Base-by-base conservation (phyloP, 2,797 vertebrate species). In the Sebastes goodei region DNA sequence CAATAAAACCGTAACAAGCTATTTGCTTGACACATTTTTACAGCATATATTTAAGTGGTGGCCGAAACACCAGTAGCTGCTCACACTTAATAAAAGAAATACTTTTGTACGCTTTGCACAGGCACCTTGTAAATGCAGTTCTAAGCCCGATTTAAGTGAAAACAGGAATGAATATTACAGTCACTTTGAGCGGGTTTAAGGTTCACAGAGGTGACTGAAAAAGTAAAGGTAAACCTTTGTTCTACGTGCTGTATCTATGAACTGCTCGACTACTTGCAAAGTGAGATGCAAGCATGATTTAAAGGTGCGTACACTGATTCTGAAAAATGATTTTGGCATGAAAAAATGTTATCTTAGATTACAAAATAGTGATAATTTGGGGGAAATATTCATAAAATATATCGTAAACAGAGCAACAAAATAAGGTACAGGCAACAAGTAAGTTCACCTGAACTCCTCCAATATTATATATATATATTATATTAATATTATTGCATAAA, bases 21-120 rank as follows among this genome's bases (percentile, higher is more conserved):
- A 95, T 94, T 94, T 94, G 94, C 88, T 89, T 91, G 88, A 91
- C 91, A 93, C 90, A 76, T 92, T 93, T 94, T 94, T 93, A 95
- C 71, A 80, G 88, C 84, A 30, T 86, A 82, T 76, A 70, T 89
- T 94, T 93, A 94, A 94, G 92, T 90, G 87, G 87, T 88, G 88
- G 83, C 94, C 90, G 76, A 87, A 94, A 87, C 80, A 82, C 53
- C 84, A 86, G 92, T 92, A 91, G 91, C 86, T 78, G 88, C 90
- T 89, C 74, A 90, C 94, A 95, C 94, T 87, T 92, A 90, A 94
- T 95, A 95, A 29, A 95, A 94, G 80, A 75, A 87, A 92, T 86
- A 69, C 71, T 87, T 87, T 81, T 87, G 83, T 81, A 75, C 10
- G 68, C 88, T 93, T 89, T 87, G 89, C 90, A 81, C 86, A 49